Conservation (phyloP, 1,140 invertebrate species). For the Aphelinus atriplicis region DNA sequence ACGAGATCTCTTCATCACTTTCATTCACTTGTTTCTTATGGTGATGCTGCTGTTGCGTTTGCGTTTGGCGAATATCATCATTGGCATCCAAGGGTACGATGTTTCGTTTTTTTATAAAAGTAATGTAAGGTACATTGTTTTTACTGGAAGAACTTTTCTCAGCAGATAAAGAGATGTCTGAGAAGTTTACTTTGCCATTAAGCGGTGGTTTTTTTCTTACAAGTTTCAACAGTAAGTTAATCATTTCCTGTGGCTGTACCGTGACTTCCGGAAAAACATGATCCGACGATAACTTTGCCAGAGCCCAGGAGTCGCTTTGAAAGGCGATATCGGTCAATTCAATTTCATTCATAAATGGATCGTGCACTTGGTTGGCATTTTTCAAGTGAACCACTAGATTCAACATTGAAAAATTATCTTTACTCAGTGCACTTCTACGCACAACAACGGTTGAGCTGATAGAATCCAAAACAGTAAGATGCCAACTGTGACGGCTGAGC, state of each 20-base stretch:
- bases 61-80: constrained; percentile 42
- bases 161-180: constrained; percentile 55
- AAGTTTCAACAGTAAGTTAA: constrained; percentile 66
- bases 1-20: constrained; percentile 38
- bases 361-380: constrained; percentile 75
- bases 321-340: constrained; percentile 69
- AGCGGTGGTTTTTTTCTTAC: constrained; percentile 43
- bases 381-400: constrained; percentile 72
- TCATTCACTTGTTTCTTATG: constrained; percentile 33
- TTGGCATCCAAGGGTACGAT: constrained; percentile 47
- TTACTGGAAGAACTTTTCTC: constrained; percentile 39
- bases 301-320: constrained; percentile 67
- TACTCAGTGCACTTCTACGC: constrained; percentile 65
- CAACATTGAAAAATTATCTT: constrained; percentile 65
- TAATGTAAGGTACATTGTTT: constrained; percentile 51
- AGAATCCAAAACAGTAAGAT: constrained; percentile 76
- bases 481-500: constrained; percentile 75
- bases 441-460: constrained; percentile 70
- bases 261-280: constrained; percentile 54
- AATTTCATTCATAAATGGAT: constrained; percentile 70
- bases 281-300: constrained; percentile 54
- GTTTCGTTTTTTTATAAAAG: constrained; percentile 56
- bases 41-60: constrained; percentile 23
- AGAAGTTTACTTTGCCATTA: constrained; percentile 50
- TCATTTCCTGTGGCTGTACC: constrained; percentile 67